A percentile compares a stretch with the other conserved stretches of the same genome.
Evolutionary conservation across 2,113 vertebrate genomes (phyloP).

Genomic region (Genyomyrus donnyi): DNA sequence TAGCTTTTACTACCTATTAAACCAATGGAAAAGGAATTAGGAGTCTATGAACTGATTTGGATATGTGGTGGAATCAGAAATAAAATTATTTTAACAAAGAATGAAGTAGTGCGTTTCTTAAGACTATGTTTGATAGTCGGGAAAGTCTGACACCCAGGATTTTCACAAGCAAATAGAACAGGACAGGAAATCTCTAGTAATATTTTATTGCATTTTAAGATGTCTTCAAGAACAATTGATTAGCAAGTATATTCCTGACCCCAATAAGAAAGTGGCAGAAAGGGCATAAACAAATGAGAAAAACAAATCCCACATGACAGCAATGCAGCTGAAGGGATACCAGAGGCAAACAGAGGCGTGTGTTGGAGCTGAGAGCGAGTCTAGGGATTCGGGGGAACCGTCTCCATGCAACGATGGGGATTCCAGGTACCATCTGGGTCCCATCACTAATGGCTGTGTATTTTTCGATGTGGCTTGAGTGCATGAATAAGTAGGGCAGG

Average conservation of each 20-base stretch:
- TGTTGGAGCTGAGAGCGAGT: neutral
- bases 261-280: constrained; percentile 34
- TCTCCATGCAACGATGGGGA: neutral
- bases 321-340: constrained; percentile 13
- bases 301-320: constrained; percentile 18
- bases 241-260: constrained; percentile 43
- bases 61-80: neutral
- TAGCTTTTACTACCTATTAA: neutral
- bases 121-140: too few species aligned
- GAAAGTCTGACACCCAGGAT: neutral
- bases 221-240: constrained; percentile 50
- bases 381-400: neutral
- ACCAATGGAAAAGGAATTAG: neutral
- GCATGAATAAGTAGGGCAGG: neutral
- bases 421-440: neutral
- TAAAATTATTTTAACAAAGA: neutral
- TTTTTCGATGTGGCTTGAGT: neutral
- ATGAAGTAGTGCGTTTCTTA: neutral
- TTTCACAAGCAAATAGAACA: neutral
- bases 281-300: constrained; percentile 15
- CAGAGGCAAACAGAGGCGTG: neutral
- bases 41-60: neutral
- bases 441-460: neutral
- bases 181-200: neutral
- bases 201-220: constrained; percentile 55